Base-by-base conservation (phyloP, 2,888 invertebrate species). In the Therioaphis trifolii region DNA sequence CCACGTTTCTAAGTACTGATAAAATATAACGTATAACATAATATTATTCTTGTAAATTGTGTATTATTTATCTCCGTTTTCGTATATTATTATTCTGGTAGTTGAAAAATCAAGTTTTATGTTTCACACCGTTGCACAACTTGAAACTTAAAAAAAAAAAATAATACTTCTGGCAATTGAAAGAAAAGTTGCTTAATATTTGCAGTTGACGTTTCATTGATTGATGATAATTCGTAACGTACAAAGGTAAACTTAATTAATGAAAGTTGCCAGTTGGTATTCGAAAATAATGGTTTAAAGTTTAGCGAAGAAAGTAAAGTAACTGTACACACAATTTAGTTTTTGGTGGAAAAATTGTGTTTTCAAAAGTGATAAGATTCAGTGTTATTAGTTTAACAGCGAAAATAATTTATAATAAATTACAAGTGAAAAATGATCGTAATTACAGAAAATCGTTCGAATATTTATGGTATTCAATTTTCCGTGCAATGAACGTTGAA, bases 131-230 rank as follows among this genome's bases (percentile, higher is more conserved):
- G 21, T 11, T 24, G 18, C 29, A 29, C 4, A 63, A 29, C 18
- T 18, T 0, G 18, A 29, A 63, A 24, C 11, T 11, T 40, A 78
- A 66, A 66, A 77, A 52, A 78, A 66, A 66, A 77, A 29, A 66
- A 77, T 63, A 77, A 66, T 46, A 66, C 24, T 66, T 66, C 52
- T 35, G 14, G 66, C 49, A 77, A 77, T 77, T 55, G 68, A 40
- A 78, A 78, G 78, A 55, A 43, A 79, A 79, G 55, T 79, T 79
- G 14, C 27, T 69, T 69, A 55, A 69, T 68, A 79, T 69, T 79
- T 79, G 78, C 78, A 55, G 68, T 55, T 79, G 78, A 79, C 78
- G 78, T 79, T 55, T 55, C 68, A 79, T 79, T 79, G 78, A 79
- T 79, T 79, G 78, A 79, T 79, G 78, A 69, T 79, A 55, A 79